phyloP scores from a whole-genome alignment of 2,113 vertebrate genomes.

The Dipodomys stephensi region DNA sequence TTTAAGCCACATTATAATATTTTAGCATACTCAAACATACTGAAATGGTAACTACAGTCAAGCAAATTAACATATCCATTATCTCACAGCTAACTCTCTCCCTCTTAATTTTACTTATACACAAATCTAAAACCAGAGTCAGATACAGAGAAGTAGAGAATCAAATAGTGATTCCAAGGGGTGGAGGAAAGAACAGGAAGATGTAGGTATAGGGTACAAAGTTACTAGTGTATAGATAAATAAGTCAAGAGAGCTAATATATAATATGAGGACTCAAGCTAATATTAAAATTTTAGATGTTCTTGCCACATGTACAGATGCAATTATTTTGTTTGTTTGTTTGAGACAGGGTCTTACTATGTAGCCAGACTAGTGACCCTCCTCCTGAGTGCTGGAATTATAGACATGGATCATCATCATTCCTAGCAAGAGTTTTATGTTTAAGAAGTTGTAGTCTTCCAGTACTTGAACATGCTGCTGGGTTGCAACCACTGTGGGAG shows the following conservation, averaged over 20 bases:
- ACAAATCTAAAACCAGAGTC: neutral
- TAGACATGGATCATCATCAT: neutral
- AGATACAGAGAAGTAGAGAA: neutral
- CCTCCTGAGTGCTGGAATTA: neutral
- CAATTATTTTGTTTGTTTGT: neutral
- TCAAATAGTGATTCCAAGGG: neutral
- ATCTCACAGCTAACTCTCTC: neutral
- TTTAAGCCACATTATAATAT: neutral
- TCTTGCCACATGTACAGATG: neutral
- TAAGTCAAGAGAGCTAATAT: neutral
- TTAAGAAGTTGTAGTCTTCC: neutral
- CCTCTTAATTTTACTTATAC: neutral
- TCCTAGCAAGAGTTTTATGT: neutral
- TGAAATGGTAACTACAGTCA: neutral
- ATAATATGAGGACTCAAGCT: neutral
- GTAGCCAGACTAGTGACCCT: neutral
- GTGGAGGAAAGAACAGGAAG: rapidly evolving
- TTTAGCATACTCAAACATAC: neutral
- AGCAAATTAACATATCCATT: neutral
- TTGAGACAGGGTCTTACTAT: neutral
- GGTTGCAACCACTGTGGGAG: neutral
- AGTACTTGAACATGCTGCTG: rapidly evolving
- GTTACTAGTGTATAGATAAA: too few species aligned
- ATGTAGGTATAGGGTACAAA: neutral
- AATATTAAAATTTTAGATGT: neutral